Evolutionary conservation across 2,888 invertebrate genomes (phyloP).

Genomic region (Amphipoea lucens): DNA sequence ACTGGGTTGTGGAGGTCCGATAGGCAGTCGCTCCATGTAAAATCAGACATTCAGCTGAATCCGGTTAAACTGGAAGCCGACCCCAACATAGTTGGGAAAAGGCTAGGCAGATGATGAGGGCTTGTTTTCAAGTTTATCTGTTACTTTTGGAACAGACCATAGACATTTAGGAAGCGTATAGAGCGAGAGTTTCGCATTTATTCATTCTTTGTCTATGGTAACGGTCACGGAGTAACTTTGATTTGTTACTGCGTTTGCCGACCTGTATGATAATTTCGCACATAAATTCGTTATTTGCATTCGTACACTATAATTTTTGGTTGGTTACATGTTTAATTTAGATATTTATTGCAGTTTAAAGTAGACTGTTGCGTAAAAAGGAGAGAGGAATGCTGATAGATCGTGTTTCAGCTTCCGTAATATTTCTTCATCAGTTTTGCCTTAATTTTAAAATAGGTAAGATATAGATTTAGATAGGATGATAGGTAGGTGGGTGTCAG

Average conservation of each 20-base stretch:
- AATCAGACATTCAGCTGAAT: too few species aligned
- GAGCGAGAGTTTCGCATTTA: neutral
- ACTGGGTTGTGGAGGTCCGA: too few species aligned
- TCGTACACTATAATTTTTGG: conserved; percentile 57
- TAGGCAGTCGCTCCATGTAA: too few species aligned
- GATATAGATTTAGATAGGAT: too few species aligned
- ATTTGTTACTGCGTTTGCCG: conserved; percentile 50
- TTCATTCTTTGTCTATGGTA: neutral
- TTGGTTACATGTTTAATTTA: conserved; percentile 48
- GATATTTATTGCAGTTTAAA: conserved; percentile 39
- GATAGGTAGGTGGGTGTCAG: too few species aligned
- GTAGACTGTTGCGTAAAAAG: conserved; percentile 30
- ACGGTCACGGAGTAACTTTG: conserved; percentile 50
- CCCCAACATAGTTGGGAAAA: too few species aligned
- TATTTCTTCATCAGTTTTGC: conserved; percentile 3
- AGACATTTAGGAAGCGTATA: neutral
- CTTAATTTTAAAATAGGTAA: neutral
- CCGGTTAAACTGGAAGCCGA: too few species aligned
- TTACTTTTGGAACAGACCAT: neutral
- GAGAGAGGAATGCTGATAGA: conserved; percentile 4
- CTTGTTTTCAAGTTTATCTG: too few species aligned
- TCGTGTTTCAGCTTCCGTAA: neutral
- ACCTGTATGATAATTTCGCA: conserved; percentile 50
- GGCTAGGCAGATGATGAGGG: too few species aligned
- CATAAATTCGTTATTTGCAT: conserved; percentile 55